A percentile compares a stretch with the other conserved stretches of the same genome.
These are phyloP conservation scores for Cheilosia grossa DNA, from an alignment of 2,888 invertebrate species.

Conservation along the genomic window DNA sequence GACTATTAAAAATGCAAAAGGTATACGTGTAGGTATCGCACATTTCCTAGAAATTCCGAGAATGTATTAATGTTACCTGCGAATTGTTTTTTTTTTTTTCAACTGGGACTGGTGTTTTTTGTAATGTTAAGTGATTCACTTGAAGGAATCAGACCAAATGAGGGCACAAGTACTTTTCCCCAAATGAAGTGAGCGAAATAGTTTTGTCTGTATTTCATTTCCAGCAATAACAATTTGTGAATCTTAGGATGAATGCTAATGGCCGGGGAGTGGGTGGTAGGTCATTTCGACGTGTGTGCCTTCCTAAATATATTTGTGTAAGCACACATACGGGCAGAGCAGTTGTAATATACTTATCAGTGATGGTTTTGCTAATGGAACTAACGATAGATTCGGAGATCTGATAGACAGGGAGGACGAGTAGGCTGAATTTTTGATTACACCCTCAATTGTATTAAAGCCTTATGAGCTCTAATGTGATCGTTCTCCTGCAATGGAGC, in stretches of 20 bases:
- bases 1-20: conserved; percentile 63
- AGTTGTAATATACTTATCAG: conserved; percentile 53
- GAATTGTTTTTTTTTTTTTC: conserved; percentile 16
- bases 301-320: conserved; percentile 19
- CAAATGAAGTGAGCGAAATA: neutral
- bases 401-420: neutral
- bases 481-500: too few species aligned
- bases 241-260: conserved; percentile 1
- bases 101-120: conserved; percentile 21
- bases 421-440: neutral
- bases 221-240: neutral
- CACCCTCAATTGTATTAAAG: too few species aligned
- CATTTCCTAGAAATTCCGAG: conserved; percentile 66
- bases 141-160: conserved; percentile 52
- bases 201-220: conserved; percentile 3
- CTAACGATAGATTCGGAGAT: conserved; percentile 23
- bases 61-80: conserved; percentile 50
- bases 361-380: conserved; percentile 63
- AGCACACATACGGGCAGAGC: conserved; percentile 37
- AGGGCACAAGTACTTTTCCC: conserved; percentile 39
- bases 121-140: conserved; percentile 61
- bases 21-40: conserved; percentile 48
- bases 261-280: neutral
- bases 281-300: conserved; percentile 21
- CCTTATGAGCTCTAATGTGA: too few species aligned